A percentile compares a stretch with the other conserved stretches of the same genome.
Evolutionary conservation across 2,797 vertebrate species (phyloP).

Genomic region (Acestrorhynchus altus): DNA sequence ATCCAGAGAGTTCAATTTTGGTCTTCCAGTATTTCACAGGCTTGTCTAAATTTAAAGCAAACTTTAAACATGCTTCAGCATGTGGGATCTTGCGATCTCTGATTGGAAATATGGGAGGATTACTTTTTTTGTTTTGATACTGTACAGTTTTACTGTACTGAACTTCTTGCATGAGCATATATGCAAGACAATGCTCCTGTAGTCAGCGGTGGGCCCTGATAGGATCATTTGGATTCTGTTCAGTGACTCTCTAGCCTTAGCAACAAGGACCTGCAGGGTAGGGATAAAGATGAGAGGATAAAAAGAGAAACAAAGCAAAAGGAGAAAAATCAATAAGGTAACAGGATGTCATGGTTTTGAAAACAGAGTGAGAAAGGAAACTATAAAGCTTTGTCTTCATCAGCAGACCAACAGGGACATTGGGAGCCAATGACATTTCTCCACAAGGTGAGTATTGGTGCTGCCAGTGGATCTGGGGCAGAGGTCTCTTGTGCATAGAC

Average conservation of each 20-base stretch:
- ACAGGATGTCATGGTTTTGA: constrained; percentile 25
- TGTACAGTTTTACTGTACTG: not conserved
- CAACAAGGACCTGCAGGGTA: constrained; percentile 19
- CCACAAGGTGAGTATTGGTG: not conserved
- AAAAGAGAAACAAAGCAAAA: constrained; percentile 29
- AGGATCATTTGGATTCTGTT: constrained; percentile 37
- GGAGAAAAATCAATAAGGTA: constrained; percentile 24
- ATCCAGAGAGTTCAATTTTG: too few relatives aligned
- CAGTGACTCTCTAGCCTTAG: constrained; percentile 15
- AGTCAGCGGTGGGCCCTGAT: constrained; percentile 15
- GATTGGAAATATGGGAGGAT: not conserved
- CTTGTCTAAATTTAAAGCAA: too few relatives aligned
- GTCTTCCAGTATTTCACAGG: too few relatives aligned
- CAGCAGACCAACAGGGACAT: not conserved
- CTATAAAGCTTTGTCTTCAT: constrained; percentile 32
- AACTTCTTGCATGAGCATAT: not conserved
- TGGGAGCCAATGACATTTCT: not conserved
- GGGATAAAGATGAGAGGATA: constrained; percentile 25
- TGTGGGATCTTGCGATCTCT: too few relatives aligned
- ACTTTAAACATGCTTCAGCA: too few relatives aligned
- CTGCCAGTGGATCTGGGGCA: not conserved
- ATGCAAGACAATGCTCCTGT: constrained; percentile 5
- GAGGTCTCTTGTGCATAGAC: not conserved
- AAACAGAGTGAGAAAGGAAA: constrained; percentile 8
- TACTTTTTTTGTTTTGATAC: not conserved